Base-by-base conservation (phyloP, 2,888 invertebrate genomes). In the Athalia cordata region DNA sequence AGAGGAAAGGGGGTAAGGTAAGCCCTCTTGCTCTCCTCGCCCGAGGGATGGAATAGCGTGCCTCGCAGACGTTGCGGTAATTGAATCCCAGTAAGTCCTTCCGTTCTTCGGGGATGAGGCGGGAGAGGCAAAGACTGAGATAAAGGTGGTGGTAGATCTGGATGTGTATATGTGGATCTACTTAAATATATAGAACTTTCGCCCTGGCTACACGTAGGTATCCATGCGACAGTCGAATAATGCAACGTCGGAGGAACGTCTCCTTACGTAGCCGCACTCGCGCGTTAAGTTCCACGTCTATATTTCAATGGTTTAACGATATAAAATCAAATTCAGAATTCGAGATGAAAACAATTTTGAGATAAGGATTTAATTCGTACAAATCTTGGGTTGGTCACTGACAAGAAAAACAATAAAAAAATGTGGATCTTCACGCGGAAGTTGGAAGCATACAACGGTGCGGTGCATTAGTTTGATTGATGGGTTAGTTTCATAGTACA, bases 21-120 rank as follows among this genome's bases (percentile, higher is more conserved):
- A 75, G 75, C 75, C 47, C 75, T 75, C 75, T 75, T 75, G 82
- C 82, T 84, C 80, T 79, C 80, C 80, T 81, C 79, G 57, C 76
- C 78, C 68, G 84, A 82, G 85, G 84, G 85, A 84, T 84, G 84
- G 86, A 86, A 88, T 89, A 86, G 88, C 89, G 89, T 89, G 89
- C 87, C 83, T 87, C 85, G 85, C 87, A 88, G 89, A 88, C 90
- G 87, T 90, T 89, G 89, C 87, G 89, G 90, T 90, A 90, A 90
- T 90, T 90, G 90, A 90, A 90, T 90, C 89, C 87, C 86, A 84
- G 88, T 86, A 86, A 86, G 87, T 86, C 85, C 84, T 78, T 77
- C 78, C 78, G 79, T 77, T 72, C 57, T 66, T 52, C 61, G n/a
- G 67, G 45, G 62, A 9, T 13, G 61, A 29, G 65, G 79, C 65